Base-by-base conservation (phyloP, 2,888 invertebrate genomes). In the Lepidonotus clava region DNA sequence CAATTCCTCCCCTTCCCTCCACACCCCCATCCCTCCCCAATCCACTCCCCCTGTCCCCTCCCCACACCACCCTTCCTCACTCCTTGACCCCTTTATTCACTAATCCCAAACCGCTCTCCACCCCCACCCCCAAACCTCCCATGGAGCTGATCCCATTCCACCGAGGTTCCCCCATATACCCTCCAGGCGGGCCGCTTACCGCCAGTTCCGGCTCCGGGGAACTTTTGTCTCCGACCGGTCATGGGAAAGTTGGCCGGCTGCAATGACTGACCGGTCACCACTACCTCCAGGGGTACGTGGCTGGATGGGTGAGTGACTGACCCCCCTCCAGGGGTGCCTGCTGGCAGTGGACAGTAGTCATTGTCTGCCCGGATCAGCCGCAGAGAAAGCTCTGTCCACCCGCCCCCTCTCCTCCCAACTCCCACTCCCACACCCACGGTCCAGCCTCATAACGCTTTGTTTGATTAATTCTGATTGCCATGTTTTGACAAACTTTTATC, bases 401-500 rank as follows among this genome's bases (percentile, higher is more conserved):
- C 24, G 4, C 61, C 21, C 1, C 2, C 61, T 28, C 28, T 24
- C 24, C 56, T 14, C 56, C n/a, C 4, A n/a, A 56, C 56, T 14
- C 61, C 24, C 61, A 4, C 61, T 14, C 61, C 24, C 61, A 24
- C 61, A 28, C 61, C 28, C 61, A 61, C 28, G 56, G n/a, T 34
- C 38, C 14, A 71, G 6, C 34, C 71, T 71, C 71, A 6, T 0
- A 38, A 6, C 14, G 71, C 71, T 71, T 71, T 71, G 71, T 71
- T 71, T 71, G 71, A 71, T 71, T 71, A 38, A 71, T 71, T 71
- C 24, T 71, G 71, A 71, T 71, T 71, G 71, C 38, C 71, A 4
- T 71, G 71, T 71, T 71, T 71, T 71, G 71, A 71, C 71, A 71
- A 71, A 71, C 71, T 71, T 38, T 71, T 38, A 71, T 38, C 38